Evolutionary conservation across 2,888 invertebrate genomes (phyloP).

Genomic region (Cerastis rubricosa): DNA sequence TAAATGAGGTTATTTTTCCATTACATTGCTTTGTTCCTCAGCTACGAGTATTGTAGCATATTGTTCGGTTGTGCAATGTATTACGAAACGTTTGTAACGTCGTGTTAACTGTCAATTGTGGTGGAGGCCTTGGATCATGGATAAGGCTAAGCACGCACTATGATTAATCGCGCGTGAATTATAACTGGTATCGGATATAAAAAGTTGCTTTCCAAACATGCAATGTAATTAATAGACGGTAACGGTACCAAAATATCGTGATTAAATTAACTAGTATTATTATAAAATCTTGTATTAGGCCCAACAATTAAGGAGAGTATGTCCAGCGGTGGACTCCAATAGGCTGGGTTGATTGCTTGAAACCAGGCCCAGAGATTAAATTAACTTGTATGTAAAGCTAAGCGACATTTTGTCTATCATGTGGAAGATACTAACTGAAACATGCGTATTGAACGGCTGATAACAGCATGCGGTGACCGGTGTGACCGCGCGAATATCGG

Average conservation of each 20-base stretch:
- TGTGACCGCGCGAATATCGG: slow-evolving; percentile 50
- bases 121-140: slow-evolving; percentile 52
- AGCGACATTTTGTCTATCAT: not conserved
- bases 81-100: slow-evolving; percentile 44
- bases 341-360: not conserved
- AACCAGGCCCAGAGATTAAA: not conserved
- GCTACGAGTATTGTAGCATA: not conserved
- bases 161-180: slow-evolving; percentile 50
- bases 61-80: slow-evolving; percentile 35
- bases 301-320: not conserved
- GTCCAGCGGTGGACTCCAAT: not conserved
- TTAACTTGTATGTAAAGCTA: not conserved
- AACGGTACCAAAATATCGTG: not conserved
- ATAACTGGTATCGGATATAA: slow-evolving; percentile 33
- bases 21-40: slow-evolving; percentile 19
- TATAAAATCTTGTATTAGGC: not conserved
- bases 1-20: not conserved
- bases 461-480: slow-evolving; percentile 51
- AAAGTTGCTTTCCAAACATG: slow-evolving; percentile 44
- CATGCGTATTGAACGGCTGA: slow-evolving; percentile 25
- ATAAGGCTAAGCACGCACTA: slow-evolving; percentile 57
- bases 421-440: slow-evolving; percentile 16
- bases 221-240: slow-evolving; percentile 20
- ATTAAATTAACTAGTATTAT: slow-evolving; percentile 4
- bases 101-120: slow-evolving; percentile 49